These are phyloP conservation scores for Gymnocheta viridis DNA, from an alignment of 2,888 invertebrate genomes.

Conservation along the genomic window DNA sequence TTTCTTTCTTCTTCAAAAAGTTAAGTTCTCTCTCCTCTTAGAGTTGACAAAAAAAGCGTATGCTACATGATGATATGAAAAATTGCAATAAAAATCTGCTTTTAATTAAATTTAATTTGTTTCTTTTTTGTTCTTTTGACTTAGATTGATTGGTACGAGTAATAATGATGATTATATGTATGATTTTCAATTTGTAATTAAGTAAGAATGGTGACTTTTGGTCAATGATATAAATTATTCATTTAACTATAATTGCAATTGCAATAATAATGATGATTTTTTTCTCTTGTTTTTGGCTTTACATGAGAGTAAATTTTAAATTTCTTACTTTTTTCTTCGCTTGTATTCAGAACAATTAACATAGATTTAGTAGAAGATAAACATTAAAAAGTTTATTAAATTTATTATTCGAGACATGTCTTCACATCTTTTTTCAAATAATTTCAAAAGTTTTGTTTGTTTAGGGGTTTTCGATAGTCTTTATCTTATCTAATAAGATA, in stretches of 20 bases:
- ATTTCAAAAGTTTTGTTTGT: too few relatives aligned
- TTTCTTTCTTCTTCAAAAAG: not conserved
- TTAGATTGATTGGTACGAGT: not conserved
- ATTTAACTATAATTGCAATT: conserved; percentile 33
- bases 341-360: conserved; percentile 56
- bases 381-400: conserved; percentile 60
- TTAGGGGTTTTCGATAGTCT: too few relatives aligned
- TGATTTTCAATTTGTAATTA: conserved; percentile 46
- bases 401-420: too few relatives aligned
- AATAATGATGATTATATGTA: conserved; percentile 56
- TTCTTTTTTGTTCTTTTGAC: too few relatives aligned
- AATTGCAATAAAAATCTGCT: conserved; percentile 6
- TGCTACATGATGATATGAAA: not conserved
- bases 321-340: conserved; percentile 2
- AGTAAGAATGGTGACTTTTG: not conserved
- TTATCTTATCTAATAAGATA: too few relatives aligned
- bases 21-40: not conserved
- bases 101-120: conserved; percentile 19
- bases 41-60: not conserved
- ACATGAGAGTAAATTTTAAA: too few relatives aligned
- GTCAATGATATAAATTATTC: conserved; percentile 35
- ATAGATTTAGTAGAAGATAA: conserved; percentile 57
- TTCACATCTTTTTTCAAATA: too few relatives aligned
- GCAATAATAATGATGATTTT: not conserved
- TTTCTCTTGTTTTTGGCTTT: not conserved